Percentiles rank a stretch among this genome's conserved stretches.
Conservation (phyloP, 2,888 invertebrate species). For the Camponotus fellah region DNA sequence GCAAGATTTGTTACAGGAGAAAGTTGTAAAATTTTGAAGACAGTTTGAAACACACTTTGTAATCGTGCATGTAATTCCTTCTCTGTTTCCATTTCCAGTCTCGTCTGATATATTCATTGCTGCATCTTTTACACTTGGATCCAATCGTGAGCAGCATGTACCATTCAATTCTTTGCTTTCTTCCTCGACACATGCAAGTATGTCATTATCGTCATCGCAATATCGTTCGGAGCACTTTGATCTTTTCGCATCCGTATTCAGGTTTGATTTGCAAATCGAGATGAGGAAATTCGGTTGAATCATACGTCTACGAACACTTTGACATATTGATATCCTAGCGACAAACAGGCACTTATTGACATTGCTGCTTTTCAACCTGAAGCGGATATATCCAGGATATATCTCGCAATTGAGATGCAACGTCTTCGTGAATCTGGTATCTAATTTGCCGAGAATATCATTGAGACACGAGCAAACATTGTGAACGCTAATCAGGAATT, state of each 20-base stretch:
- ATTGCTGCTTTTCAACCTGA: slow-evolving; percentile 66
- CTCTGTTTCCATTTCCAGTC: not conserved
- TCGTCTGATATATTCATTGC: not conserved
- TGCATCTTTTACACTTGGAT: not conserved
- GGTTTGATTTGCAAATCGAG: not conserved
- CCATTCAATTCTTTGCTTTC: not conserved
- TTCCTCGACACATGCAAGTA: not conserved
- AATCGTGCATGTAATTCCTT: not conserved
- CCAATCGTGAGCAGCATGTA: not conserved
- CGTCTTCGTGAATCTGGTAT: slow-evolving; percentile 25
- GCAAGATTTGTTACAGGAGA: not conserved
- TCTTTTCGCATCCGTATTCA: not conserved
- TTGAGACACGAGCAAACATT: slow-evolving; percentile 72
- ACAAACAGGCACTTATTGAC: slow-evolving; percentile 64
- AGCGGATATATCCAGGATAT: slow-evolving; percentile 67
- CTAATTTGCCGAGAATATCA: slow-evolving; percentile 58
- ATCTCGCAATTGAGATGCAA: slow-evolving; percentile 72
- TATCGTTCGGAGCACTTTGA: not conserved
- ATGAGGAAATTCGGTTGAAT: not conserved
- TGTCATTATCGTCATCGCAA: not conserved
- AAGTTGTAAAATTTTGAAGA: not conserved
- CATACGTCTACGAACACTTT: slow-evolving; percentile 41
- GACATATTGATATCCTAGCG: slow-evolving; percentile 72
- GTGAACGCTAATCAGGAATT: slow-evolving; percentile 62
- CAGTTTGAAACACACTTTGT: not conserved